phyloP scores from a whole-genome alignment of 2,888 invertebrate genomes.

The Graphium colonna region DNA sequence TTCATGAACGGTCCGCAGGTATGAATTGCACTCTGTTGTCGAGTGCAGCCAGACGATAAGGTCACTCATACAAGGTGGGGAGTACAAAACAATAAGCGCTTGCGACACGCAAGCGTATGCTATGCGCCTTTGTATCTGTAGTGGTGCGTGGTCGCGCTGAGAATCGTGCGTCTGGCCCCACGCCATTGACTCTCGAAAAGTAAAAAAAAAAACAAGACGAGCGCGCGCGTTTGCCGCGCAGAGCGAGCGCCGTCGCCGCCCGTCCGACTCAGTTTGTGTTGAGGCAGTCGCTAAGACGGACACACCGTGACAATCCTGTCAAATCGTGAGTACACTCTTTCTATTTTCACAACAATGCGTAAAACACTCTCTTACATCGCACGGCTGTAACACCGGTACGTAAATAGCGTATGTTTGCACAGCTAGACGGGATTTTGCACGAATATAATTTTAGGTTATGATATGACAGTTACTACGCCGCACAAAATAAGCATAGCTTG shows the following conservation, averaged over 20 bases:
- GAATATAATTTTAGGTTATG: constrained; percentile 50
- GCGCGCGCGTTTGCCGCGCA: constrained; percentile 36
- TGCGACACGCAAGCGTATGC: constrained; percentile 43
- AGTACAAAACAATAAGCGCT: constrained; percentile 46
- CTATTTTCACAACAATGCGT: constrained; percentile 39
- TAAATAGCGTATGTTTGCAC: constrained; percentile 25
- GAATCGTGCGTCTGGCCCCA: constrained; percentile 16
- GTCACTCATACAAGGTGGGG: constrained; percentile 61
- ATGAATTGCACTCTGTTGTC: constrained; percentile 54
- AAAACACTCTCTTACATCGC: constrained; percentile 38
- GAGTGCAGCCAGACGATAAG: constrained; percentile 71
- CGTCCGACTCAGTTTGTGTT: constrained; percentile 56
- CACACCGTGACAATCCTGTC: constrained; percentile 39
- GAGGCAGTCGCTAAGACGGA: constrained; percentile 51
- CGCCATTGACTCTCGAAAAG: constrained; percentile 23
- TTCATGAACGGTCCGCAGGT: constrained; percentile 29
- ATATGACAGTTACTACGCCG: constrained; percentile 66
- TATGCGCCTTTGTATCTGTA: constrained; percentile 25
- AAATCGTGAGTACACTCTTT: constrained; percentile 52
- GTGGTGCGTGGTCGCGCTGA: constrained; percentile 9
- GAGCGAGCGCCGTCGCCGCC: constrained; percentile 37
- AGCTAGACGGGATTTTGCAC: constrained; percentile 22
- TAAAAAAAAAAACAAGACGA: constrained; percentile 25
- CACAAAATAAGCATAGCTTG: constrained; percentile 50
- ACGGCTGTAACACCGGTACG: constrained; percentile 28